Percentiles rank a stretch among this genome's conserved stretches.
Conservation (phyloP, 2,888 invertebrate species). For the Ichneumoninae sp. region DNA sequence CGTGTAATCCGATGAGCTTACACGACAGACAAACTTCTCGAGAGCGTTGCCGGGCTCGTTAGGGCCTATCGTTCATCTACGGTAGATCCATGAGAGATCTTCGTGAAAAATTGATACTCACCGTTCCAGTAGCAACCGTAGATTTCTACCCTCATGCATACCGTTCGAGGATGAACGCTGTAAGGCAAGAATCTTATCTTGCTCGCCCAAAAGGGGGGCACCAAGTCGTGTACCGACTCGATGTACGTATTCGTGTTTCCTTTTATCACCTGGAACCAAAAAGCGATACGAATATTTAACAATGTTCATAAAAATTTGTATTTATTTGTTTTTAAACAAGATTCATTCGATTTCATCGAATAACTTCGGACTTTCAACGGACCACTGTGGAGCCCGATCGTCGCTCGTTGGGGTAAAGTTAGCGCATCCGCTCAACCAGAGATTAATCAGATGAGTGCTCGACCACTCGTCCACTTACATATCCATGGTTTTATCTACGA, state of each 20-base stretch:
- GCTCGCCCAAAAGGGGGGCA: slow-evolving; percentile 94
- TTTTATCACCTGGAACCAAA: slow-evolving; percentile 88
- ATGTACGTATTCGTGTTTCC: slow-evolving; percentile 95
- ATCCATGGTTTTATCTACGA: slow-evolving; percentile 42
- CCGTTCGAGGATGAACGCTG: slow-evolving; percentile 92
- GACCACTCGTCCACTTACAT: slow-evolving; percentile 23
- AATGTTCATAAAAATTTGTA: not conserved
- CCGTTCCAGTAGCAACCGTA: slow-evolving; percentile 94
- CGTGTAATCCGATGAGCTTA: slow-evolving; percentile 30
- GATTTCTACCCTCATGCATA: slow-evolving; percentile 95
- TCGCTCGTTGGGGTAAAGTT: not conserved
- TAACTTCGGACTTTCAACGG: not conserved
- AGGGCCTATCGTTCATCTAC: slow-evolving; percentile 21
- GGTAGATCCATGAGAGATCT: slow-evolving; percentile 25
- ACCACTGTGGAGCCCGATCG: not conserved
- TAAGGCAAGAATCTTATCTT: slow-evolving; percentile 94
- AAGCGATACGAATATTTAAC: slow-evolving; percentile 49
- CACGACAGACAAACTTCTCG: not conserved
- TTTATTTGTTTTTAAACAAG: not conserved
- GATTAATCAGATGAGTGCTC: slow-evolving; percentile 29
- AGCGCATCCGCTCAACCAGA: not conserved
- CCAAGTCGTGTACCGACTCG: slow-evolving; percentile 90
- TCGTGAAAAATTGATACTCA: slow-evolving; percentile 71
- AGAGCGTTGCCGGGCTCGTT: slow-evolving; percentile 9
- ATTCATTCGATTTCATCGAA: not conserved